Conservation (phyloP, 1,140 invertebrate genomes). For the Drosophila novamexicana region DNA sequence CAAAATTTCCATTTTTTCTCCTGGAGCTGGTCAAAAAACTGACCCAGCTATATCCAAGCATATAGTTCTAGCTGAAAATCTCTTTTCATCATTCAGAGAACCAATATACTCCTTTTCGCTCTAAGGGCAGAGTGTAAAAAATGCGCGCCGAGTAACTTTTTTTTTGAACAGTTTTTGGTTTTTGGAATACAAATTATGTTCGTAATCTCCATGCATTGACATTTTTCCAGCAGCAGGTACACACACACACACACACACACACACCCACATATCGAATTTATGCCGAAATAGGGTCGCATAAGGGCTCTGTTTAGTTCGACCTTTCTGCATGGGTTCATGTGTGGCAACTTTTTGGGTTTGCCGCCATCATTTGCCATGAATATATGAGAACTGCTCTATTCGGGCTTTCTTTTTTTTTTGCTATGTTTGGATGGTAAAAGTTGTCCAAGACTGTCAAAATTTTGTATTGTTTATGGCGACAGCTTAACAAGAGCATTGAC, state of each 20-base stretch:
- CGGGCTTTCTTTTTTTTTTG: constrained; percentile 2
- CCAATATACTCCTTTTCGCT: background rate
- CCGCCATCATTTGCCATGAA: constrained; percentile 78
- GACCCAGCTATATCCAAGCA: too few relatives aligned
- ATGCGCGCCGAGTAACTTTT: constrained; percentile 67
- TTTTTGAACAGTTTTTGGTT: constrained; percentile 77
- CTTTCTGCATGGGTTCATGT: constrained; percentile 64
- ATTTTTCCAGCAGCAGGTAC: constrained; percentile 47
- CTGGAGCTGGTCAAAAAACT: too few relatives aligned
- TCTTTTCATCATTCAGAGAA: background rate
- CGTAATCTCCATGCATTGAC: constrained; percentile 82
- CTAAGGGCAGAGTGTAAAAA: constrained; percentile 19
- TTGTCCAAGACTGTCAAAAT: constrained; percentile 26
- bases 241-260: constrained; percentile 4
- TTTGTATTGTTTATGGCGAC: constrained; percentile 17
- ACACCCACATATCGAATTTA: constrained; percentile 24
- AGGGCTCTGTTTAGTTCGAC: constrained; percentile 50
- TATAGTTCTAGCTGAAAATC: background rate
- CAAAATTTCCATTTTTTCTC: too few relatives aligned
- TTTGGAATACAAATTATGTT: constrained; percentile 82
- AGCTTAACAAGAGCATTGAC: constrained; percentile 10
- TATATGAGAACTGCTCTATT: constrained; percentile 72
- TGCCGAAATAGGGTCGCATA: constrained; percentile 34
- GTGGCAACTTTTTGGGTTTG: constrained; percentile 62
- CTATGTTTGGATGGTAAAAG: constrained; percentile 7